Base-by-base conservation (phyloP, 2,888 invertebrate genomes). In the Aricia artaxerxes region DNA sequence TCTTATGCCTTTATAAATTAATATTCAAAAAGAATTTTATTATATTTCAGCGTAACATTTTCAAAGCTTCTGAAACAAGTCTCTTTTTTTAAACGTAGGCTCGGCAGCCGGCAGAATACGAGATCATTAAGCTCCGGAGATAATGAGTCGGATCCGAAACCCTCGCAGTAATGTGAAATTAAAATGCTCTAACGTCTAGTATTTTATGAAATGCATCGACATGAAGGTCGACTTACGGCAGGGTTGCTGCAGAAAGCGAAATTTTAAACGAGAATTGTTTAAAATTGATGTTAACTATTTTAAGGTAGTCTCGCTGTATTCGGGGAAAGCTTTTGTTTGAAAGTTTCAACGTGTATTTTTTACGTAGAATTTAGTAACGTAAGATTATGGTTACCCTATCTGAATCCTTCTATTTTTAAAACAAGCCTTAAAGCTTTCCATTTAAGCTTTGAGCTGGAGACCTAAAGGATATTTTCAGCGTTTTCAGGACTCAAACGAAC, bases 181-280 rank as follows among this genome's bases (percentile, higher is more conserved):
- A 80, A 79, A 81, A 80, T 78, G 79, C 78, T 78, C 76, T 77
- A 60, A 40, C 80, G 75, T 81, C 80, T 80, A 80, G 76, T 64
- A 75, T 69, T 79, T 61, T 75, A 31, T 76, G 35, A 76, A 57
- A 76, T 78, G 78, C 73, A 78, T 77, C 79, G 64, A 13, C 24
- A n/a, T 16, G 24, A 75, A 75, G 78, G 73, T 78, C 60, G 75
- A 40, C 57, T 49, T 13, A 64, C 31, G 31, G 49, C 31, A 57
- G 72, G 69, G 35, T 49, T 53, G 77, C 53, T n/a, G 60, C 60
- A 1, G n/a, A 35, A 53, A 77, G 9, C n/a, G 2, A 73, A 13
- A 44, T 16, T 16, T 75, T 13, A 13, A 69, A 69, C 35, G 69
- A 69, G 69, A 69, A 11, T 31, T 9, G 31, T 31, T 3, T 64